Base-by-base conservation (phyloP, 2,113 vertebrate species). In the Alaudala cheleensis region DNA sequence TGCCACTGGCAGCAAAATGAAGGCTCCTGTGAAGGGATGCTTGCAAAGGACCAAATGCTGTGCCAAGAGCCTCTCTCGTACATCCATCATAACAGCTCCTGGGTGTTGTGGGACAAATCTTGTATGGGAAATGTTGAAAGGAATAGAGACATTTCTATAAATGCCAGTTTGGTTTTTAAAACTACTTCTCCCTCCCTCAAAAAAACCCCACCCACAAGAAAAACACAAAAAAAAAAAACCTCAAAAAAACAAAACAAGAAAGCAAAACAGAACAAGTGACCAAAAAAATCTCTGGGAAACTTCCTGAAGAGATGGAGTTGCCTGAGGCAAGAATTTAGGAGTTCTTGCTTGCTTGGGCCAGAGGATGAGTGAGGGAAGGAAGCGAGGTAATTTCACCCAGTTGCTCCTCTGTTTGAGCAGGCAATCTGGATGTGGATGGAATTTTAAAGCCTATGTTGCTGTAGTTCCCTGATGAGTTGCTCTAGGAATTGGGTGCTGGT, bases 131-230 rank as follows among this genome's bases (percentile, higher is more conserved):
- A 51, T 67, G 49, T 1, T 28, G 51, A 50, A 70, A 84, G 29
- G 37, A 53, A 29, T 22, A 10, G 21, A 78, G 37, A 29, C 5
- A 31, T 4, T 20, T 34, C 28, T 33, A 37, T 9, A 78, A 69
- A 40, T 50, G 21, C 39, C 49, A 44, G 44, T 12, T 31, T 61
- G 37, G 6, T 17, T 33, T 58, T 89, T 39, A 45, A 53, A 88
- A 74, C 42, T 51, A 37, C 6, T 47, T 62, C 22, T 79, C 12
- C 6, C 6, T 50, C 13, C 0, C 0, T 28, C 14, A 3, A 44
- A 40, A 66, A 24, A 25, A 8, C 5, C 1, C 2, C 3, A 19
- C 11, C 11, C 29, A 10, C 9, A 14, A 20, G 22, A 28, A 67
- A 22, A 44, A n/a, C n/a, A n/a, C n/a, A n/a, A n/a, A n/a, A n/a